Evolutionary conservation across 2,888 invertebrate species (phyloP), one percentile per base, ranked within the genome.

Genomic region (Watsonalla binaria): DNA sequence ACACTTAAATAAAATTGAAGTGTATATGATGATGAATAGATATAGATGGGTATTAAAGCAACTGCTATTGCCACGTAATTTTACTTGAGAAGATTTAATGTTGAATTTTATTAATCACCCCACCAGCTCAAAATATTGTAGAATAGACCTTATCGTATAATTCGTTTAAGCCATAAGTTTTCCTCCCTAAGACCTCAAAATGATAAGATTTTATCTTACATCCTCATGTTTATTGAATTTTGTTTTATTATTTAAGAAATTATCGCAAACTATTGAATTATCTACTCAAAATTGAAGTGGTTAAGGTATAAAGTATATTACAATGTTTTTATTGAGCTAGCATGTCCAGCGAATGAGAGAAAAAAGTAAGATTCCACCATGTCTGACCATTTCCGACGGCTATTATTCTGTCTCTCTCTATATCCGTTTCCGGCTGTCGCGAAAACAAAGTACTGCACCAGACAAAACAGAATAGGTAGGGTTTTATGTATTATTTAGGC

Each of bases 301-400:
- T 0, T 42, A 33, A 5, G 0, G 0, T 11, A 53, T 65, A 78
- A 66, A 69, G 70, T 63, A 64, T 66, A 68, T 71, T 51, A 52
- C 54, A 55, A 51, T 65, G 58, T 53, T 50, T 61, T 71, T 77
- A 83, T 84, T 83, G 77, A 85, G 82, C 82, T 81, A 79, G 80
- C 82, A 72, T 82, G 90, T 86, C 86, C 90, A 89, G 85, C 58
- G 70, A 66, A 80, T 63, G 69, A 76, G 80, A 85, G 75, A 86
- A 88, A 88, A 86, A 89, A 86, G 74, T 77, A 86, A 86, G 85
- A 85, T 75, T 82, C 81, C 82, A 73, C 82, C 87, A 88, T 87
- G 90, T 89, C 90, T 90, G 90, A 90, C 90, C 90, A 89, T 90
- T 89, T 90, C 90, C 90, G 90, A 83, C 84, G 85, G 88, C 90